A percentile compares a stretch with the other conserved stretches of the same genome.
phyloP scores from a whole-genome alignment of 2,797 vertebrate genomes.

The Oophaga sylvatica region DNA sequence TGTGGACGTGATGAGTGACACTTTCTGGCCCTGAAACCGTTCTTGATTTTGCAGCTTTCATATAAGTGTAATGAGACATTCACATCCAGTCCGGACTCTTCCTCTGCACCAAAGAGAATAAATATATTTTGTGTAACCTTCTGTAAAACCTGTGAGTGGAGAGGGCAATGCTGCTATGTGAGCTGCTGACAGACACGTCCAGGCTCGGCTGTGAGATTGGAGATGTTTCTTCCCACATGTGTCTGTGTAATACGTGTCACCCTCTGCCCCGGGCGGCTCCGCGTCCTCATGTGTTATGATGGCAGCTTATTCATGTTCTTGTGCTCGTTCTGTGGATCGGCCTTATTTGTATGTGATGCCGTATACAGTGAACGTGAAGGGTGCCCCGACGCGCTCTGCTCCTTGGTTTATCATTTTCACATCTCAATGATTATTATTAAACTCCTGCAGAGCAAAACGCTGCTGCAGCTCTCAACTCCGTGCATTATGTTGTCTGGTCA shows the following conservation, averaged over 20 bases:
- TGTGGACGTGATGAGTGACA: too few species aligned
- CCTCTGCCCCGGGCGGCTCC: conserved; percentile 41
- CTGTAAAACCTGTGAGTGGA: conserved; percentile 10
- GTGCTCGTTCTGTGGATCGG: not conserved
- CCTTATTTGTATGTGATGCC: conserved; percentile 1
- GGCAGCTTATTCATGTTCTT: conserved; percentile 25
- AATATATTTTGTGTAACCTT: not conserved
- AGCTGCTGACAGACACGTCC: conserved; percentile 40
- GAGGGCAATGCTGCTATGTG: conserved; percentile 13
- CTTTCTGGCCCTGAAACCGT: too few species aligned
- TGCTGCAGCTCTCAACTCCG: not conserved
- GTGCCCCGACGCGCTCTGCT: not conserved
- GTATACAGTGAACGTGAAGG: not conserved
- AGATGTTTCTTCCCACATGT: conserved; percentile 32
- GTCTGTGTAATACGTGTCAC: conserved; percentile 31
- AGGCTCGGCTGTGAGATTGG: conserved; percentile 18
- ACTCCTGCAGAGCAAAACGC: not conserved
- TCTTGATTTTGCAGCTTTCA: too few species aligned
- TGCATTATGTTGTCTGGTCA: not conserved
- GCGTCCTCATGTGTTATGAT: conserved; percentile 16
- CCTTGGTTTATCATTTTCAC: not conserved
- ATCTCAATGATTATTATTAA: not conserved
- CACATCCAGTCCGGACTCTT: not conserved
- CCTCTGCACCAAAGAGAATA: not conserved
- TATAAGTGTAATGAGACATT: not conserved